phyloP scores from a whole-genome alignment of 2,113 vertebrate genomes.

The Limanda limanda region DNA sequence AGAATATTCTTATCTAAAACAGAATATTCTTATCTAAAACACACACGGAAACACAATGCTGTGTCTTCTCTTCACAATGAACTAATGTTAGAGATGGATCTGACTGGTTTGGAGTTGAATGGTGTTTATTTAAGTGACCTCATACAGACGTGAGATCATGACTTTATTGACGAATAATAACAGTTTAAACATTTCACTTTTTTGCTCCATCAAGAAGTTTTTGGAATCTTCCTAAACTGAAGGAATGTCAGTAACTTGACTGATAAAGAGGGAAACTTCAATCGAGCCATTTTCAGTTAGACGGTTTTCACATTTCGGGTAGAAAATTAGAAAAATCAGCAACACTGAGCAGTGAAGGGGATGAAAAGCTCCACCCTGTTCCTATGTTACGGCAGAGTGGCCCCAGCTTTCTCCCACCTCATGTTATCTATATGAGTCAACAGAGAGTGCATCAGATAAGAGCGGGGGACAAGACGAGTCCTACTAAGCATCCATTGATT shows the following conservation, averaged over 20 bases:
- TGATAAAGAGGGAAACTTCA: neutral
- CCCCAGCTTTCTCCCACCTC: slow-evolving; percentile 38
- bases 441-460: slow-evolving; percentile 70
- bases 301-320: neutral
- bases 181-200: neutral
- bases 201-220: neutral
- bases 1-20: slow-evolving; percentile 27
- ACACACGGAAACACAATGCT: slow-evolving; percentile 1
- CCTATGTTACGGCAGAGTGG: slow-evolving; percentile 68
- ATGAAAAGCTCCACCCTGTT: slow-evolving; percentile 56
- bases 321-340: neutral
- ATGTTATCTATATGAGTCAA: slow-evolving; percentile 71
- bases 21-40: slow-evolving; percentile 4
- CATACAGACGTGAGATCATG: neutral
- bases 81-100: neutral
- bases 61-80: neutral
- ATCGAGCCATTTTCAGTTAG: neutral
- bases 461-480: slow-evolving; percentile 11
- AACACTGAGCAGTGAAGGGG: neutral
- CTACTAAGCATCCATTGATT: slow-evolving; percentile 70
- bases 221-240: neutral
- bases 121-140: slow-evolving; percentile 4
- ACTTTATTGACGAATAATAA: neutral
- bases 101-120: neutral
- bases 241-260: neutral